Conservation (phyloP, 92 coral and sea anemone species). For the Actinernus sp. region DNA sequence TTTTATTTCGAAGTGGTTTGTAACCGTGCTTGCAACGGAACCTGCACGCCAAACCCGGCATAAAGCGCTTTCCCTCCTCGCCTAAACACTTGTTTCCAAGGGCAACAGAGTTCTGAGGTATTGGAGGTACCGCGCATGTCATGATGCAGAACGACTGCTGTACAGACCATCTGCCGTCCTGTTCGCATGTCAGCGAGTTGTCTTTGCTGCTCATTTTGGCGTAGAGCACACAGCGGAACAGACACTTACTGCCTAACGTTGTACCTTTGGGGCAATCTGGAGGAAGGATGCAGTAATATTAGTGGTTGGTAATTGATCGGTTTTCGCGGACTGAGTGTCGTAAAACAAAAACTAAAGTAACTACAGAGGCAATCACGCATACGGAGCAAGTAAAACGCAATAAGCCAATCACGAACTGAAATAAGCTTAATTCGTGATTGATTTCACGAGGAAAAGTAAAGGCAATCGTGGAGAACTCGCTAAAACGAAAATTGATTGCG, state of each 20-base stretch:
- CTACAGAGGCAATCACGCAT: too few relatives aligned
- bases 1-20: conserved; percentile 41
- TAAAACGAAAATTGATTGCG: too few relatives aligned
- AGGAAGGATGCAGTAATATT: neutral
- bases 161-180: conserved; percentile 94
- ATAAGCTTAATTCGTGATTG: too few relatives aligned
- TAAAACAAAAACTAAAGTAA: too few relatives aligned
- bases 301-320: too few relatives aligned
- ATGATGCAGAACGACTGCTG: conserved; percentile 78
- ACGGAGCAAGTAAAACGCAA: too few relatives aligned
- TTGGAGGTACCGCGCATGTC: conserved; percentile 73
- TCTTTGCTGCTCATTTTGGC: conserved; percentile 75
- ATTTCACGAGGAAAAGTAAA: too few relatives aligned
- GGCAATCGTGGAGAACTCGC: too few relatives aligned
- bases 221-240: conserved; percentile 56
- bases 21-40: conserved; percentile 80
- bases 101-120: conserved; percentile 65
- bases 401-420: too few relatives aligned
- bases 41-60: conserved; percentile 85
- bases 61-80: conserved; percentile 43
- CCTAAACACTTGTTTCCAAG: conserved; percentile 43
- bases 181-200: conserved; percentile 83
- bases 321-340: too few relatives aligned
- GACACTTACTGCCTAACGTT: conserved; percentile 79
- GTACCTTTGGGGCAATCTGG: conserved; percentile 89